Percentiles rank a stretch among this genome's conserved stretches.
These are phyloP conservation scores for Zoanthus sociatus DNA, from an alignment of 92 coral and sea anemone genomes.

Conservation along the genomic window DNA sequence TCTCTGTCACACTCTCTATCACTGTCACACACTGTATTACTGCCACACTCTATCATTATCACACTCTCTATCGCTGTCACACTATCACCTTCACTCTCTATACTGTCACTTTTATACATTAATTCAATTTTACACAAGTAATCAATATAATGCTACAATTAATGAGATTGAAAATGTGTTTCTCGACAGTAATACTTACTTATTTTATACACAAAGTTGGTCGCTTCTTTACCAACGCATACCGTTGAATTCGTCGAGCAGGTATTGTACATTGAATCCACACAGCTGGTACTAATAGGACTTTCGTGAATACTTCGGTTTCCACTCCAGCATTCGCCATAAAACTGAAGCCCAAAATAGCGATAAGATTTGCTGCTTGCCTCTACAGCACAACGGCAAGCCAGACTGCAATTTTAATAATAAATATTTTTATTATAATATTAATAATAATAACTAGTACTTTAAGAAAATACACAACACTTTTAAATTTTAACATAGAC, in stretches of 20 bases:
- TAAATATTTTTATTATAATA: not conserved
- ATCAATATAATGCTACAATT: not conserved
- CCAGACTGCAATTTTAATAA: slow-evolving; percentile 32
- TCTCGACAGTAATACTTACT: not conserved
- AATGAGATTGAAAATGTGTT: not conserved
- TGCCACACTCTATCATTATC: no score
- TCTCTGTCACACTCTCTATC: no score
- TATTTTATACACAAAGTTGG: slow-evolving; percentile 58
- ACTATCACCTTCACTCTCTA: no score
- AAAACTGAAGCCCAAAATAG: slow-evolving; percentile 60
- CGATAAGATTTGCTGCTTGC: slow-evolving; percentile 32
- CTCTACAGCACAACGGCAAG: slow-evolving; percentile 63
- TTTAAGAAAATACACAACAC: not conserved
- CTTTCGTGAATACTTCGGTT: slow-evolving; percentile 6
- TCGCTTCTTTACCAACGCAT: slow-evolving; percentile 48
- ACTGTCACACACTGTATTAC: no score
- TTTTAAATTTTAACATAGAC: no score
- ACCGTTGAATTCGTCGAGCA: slow-evolving; percentile 34
- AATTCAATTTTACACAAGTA: not conserved
- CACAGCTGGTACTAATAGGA: slow-evolving; percentile 44
- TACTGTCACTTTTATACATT: no score
- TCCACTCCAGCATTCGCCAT: slow-evolving; percentile 72
- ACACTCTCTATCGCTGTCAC: no score
- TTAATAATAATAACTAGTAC: not conserved
- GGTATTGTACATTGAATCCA: slow-evolving; percentile 28